A percentile compares a stretch with the other conserved stretches of the same genome.
Conservation (phyloP, 2,888 invertebrate genomes). For the Athalia cordata region DNA sequence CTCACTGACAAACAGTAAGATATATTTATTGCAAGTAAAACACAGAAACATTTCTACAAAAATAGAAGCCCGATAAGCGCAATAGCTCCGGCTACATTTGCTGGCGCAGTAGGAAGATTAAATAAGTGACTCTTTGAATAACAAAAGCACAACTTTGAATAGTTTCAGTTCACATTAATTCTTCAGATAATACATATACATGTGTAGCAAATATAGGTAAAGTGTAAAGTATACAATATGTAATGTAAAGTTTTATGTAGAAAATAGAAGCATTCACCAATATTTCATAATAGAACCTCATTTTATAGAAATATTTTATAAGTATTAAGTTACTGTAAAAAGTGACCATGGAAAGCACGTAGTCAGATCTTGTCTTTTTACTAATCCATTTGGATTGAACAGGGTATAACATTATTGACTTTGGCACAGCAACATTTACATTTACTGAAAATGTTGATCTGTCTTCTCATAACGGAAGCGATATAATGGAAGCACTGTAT, state of each 20-base stretch:
- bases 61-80: conserved; percentile 8
- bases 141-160: background rate
- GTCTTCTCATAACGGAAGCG: conserved; percentile 2
- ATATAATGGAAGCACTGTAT: conserved; percentile 3
- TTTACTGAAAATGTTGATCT: conserved; percentile 11
- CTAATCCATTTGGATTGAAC: background rate
- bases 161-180: background rate
- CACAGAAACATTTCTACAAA: background rate
- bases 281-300: background rate
- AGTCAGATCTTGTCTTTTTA: conserved; percentile 2
- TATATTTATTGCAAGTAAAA: conserved; percentile 2
- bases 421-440: conserved; percentile 21
- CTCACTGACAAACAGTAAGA: background rate
- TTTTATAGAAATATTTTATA: background rate
- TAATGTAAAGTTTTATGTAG: conserved; percentile 12
- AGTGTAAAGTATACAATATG: background rate
- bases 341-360: background rate
- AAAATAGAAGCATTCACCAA: conserved; percentile 15
- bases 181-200: background rate
- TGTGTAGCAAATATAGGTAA: conserved; percentile 8
- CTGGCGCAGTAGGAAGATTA: conserved; percentile 10
- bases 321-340: background rate
- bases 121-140: background rate
- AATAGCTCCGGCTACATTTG: background rate
- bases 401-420: background rate